phyloP scores from a whole-genome alignment of 2,888 invertebrate genomes.

The Allolobophora icterica region DNA sequence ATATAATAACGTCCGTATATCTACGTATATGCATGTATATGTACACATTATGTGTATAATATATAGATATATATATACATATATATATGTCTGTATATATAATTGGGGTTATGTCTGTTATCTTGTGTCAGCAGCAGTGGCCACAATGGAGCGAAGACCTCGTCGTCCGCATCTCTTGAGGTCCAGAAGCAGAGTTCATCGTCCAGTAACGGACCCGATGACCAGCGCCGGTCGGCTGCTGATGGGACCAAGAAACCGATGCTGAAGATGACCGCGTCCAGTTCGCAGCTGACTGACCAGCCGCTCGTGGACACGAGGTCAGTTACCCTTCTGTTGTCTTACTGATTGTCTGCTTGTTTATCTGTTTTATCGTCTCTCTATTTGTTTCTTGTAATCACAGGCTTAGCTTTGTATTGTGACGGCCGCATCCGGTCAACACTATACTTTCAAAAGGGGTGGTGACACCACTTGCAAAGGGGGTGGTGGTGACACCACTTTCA shows the following conservation, averaged over 20 bases:
- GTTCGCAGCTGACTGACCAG: not conserved
- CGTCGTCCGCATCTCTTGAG: not conserved
- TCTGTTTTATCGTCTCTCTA: not conserved
- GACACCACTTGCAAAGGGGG: no score
- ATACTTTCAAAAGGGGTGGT: no score
- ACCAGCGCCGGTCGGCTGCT: not conserved
- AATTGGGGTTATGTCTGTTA: no score
- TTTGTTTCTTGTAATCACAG: no score
- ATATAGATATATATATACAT: no score
- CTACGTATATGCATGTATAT: not conserved
- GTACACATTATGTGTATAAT: no score
- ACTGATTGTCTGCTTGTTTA: not conserved
- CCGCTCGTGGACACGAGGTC: not conserved
- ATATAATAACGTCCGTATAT: not conserved
- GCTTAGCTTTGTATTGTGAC: no score
- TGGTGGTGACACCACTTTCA: no score
- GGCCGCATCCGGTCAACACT: no score
- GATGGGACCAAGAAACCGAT: not conserved
- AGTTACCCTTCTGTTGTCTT: not conserved
- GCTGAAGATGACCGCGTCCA: not conserved
- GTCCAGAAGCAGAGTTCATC: not conserved
- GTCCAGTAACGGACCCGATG: not conserved
- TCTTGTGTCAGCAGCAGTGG: not conserved
- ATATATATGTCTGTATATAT: no score
- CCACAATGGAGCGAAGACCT: conserved; percentile 1